These are phyloP conservation scores for Ellobium chinense DNA, from an alignment of 2,888 invertebrate species.

Conservation along the genomic window DNA sequence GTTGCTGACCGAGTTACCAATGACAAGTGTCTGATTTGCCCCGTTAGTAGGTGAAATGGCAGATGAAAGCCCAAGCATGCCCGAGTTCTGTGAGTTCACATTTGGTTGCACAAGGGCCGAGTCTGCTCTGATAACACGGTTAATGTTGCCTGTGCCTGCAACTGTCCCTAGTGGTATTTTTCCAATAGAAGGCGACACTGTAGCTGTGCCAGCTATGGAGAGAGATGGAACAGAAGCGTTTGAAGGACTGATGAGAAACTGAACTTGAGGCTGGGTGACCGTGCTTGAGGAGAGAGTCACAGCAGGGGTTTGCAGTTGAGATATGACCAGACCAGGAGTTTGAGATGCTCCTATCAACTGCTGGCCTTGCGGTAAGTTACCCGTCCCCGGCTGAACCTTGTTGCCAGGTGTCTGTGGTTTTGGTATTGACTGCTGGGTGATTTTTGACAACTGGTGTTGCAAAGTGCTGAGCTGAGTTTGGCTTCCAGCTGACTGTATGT, in stretches of 20 bases:
- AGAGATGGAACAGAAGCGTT: neutral
- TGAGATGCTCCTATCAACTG: neutral
- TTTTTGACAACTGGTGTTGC: neutral
- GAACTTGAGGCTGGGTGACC: constrained; percentile 9
- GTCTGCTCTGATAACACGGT: constrained; percentile 33
- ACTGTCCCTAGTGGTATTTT: constrained; percentile 9
- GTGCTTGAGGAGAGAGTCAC: neutral
- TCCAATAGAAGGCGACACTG: constrained; percentile 23
- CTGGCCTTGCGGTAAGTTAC: neutral
- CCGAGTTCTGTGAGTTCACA: neutral
- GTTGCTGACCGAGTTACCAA: neutral
- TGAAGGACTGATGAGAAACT: constrained; percentile 34
- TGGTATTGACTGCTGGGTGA: neutral
- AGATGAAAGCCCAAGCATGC: neutral
- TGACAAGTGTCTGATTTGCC: neutral
- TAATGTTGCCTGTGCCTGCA: constrained; percentile 1
- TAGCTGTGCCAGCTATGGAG: neutral
- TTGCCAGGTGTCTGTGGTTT: neutral
- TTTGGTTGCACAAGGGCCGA: neutral
- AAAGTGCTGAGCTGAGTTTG: neutral
- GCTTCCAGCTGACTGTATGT: neutral
- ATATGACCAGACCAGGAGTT: neutral
- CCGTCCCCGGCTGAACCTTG: neutral
- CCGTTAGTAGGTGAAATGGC: neutral
- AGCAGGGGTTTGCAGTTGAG: constrained; percentile 14